Evolutionary conservation across 2,113 vertebrate species (phyloP), one percentile per base, ranked within the genome.

Genomic region (Aegotheles bennettii): DNA sequence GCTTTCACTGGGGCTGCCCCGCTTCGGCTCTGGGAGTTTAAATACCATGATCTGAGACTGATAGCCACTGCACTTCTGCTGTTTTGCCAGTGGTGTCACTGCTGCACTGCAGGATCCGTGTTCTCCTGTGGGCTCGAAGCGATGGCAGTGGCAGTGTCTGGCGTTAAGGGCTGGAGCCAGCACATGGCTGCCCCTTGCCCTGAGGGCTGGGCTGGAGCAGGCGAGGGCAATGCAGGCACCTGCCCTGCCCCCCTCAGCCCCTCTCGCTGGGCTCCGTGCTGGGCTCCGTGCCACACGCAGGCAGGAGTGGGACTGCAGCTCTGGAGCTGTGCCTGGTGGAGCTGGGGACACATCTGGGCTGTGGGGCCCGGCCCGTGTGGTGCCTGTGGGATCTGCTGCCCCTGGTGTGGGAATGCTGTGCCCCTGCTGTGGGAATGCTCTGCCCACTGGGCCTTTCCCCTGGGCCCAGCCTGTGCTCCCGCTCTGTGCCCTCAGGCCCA

Each of bases 1-100:
- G 13, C n/a, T 76, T 35, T 9, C 24, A 2, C 36, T 28, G 21
- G 12, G 42, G 6, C 71, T 28, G 14, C 24, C 29, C 60, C 1
- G 0, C 57, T n/a, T 11, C 1, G 59, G 13, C 33, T 53, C 31
- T 81, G 35, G 0, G 3, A 18, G 35, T 14, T 16, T 5, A 50
- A 67, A n/a, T 8, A 17, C 0, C 14, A 6, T 16, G 9, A 45
- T 64, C n/a, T 26, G 53, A 35, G 90, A 24, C 19, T 13, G 11
- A 50, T 13, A 74, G 60, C 47, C 64, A 48, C 45, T 97, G 97
- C 96, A 97, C 75, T 97, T 94, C 97, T 95, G 90, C 47, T 63
- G 17, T 59, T 94, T 96, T 95, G 96, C 97, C 96, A 78, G 68
- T 95, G 97, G 97, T 97, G 97, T 97, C 97, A 97, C 96, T 97